phyloP scores from a whole-genome alignment of 1,140 invertebrate species.

The Campodea augens region DNA sequence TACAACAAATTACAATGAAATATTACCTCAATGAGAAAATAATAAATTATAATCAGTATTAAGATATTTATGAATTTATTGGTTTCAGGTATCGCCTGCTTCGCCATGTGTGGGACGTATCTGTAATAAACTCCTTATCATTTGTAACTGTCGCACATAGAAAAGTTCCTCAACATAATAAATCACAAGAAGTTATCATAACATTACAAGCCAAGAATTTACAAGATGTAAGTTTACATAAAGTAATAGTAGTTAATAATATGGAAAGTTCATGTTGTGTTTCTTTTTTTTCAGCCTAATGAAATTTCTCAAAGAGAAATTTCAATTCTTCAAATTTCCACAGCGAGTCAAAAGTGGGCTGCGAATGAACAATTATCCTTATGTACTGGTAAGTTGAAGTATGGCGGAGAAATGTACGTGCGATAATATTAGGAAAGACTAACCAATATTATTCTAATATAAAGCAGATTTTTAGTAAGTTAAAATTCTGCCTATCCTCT shows the following conservation, averaged over 20 bases:
- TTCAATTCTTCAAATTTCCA: constrained; percentile 31
- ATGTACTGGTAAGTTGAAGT: no score
- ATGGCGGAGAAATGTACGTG: no score
- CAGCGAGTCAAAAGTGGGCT: constrained; percentile 35
- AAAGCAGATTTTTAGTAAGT: no score
- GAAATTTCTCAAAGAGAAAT: constrained; percentile 36
- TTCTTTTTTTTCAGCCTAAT: constrained; percentile 21
- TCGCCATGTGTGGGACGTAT: constrained; percentile 44
- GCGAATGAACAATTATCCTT: no score
- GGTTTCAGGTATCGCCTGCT: constrained; percentile 39
- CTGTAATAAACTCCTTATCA: constrained; percentile 43
- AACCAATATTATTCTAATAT: no score
- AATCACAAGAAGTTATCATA: constrained; percentile 30
- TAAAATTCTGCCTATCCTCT: no score
- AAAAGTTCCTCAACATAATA: constrained; percentile 25
- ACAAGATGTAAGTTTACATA: constrained; percentile 28
- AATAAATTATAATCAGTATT: constrained; percentile 3
- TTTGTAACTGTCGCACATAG: constrained; percentile 31
- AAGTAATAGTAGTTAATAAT: constrained; percentile 4
- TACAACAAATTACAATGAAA: no score
- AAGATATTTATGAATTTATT: constrained; percentile 8
- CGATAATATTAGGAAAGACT: no score
- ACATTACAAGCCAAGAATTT: constrained; percentile 41
- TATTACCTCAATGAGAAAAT: no score
- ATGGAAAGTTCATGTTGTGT: not conserved